phyloP scores from a whole-genome alignment of 2,113 vertebrate genomes.

The Trogon surrucura region DNA sequence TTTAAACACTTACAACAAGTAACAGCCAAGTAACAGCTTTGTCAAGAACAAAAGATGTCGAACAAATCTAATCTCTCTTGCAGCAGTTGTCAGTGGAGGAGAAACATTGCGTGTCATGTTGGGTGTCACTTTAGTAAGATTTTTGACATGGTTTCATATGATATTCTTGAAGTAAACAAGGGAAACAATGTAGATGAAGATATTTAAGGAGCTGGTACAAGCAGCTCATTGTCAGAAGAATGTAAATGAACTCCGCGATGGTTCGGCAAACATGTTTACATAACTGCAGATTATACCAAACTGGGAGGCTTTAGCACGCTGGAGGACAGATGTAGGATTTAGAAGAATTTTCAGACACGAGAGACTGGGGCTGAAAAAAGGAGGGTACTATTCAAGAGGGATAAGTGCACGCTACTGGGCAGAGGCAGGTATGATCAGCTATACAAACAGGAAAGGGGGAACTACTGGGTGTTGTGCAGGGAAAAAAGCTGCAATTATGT shows the following conservation, averaged over 20 bases:
- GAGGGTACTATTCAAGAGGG: neutral
- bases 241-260: neutral
- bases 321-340: neutral
- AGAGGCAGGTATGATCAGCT: neutral
- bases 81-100: neutral
- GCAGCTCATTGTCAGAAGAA: neutral
- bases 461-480: neutral
- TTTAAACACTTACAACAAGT: neutral
- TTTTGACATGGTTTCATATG: neutral
- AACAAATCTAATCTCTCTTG: neutral
- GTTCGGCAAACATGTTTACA: neutral
- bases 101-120: neutral
- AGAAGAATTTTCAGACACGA: neutral
- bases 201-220: neutral
- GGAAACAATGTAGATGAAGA: neutral
- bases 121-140: neutral
- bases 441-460: neutral
- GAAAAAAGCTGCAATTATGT: neutral
- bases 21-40: neutral
- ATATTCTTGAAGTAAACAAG: neutral
- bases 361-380: neutral
- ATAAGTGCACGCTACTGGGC: neutral
- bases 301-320: neutral
- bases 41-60: conserved; percentile 11
- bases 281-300: neutral